phyloP scores from a whole-genome alignment of 2,888 invertebrate genomes.

The Agrenia bidenticulata region DNA sequence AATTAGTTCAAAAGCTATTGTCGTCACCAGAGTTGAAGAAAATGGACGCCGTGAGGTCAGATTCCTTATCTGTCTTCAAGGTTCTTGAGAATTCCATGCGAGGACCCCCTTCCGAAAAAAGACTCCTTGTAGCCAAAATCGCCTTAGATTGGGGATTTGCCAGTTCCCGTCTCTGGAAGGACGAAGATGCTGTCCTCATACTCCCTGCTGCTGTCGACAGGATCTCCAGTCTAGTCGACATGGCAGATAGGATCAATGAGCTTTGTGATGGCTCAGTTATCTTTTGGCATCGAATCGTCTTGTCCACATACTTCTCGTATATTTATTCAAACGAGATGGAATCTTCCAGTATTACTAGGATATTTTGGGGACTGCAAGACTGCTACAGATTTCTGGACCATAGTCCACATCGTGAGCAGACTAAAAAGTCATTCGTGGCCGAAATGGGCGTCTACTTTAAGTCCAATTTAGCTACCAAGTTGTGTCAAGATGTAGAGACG shows the following conservation, averaged over 20 bases:
- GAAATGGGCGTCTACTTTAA: constrained; percentile 46
- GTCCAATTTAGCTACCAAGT: constrained; percentile 61
- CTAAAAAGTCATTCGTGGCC: constrained; percentile 26
- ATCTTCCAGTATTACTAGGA: constrained; percentile 34
- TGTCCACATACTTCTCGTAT: constrained; percentile 74
- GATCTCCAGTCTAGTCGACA: constrained; percentile 65
- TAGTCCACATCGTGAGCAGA: constrained; percentile 35
- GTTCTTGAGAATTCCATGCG: constrained; percentile 62
- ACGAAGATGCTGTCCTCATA: constrained; percentile 65
- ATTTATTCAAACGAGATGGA: constrained; percentile 68
- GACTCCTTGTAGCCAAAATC: constrained; percentile 67
- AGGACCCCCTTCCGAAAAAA: constrained; percentile 66
- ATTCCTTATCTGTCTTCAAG: constrained; percentile 37
- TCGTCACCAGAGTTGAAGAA: constrained; percentile 21
- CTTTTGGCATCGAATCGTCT: constrained; percentile 76
- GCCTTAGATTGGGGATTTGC: constrained; percentile 65
- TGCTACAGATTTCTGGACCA: constrained; percentile 35
- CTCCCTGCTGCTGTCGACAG: constrained; percentile 66
- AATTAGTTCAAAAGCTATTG: constrained; percentile 28
- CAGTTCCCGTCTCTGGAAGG: constrained; percentile 45
- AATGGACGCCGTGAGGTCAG: constrained; percentile 38
- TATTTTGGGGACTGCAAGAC: constrained; percentile 47
- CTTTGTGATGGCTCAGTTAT: constrained; percentile 75
- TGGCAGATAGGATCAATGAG: constrained; percentile 62
- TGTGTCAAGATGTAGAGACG: constrained; percentile 87